phyloP scores from a whole-genome alignment of 2,888 invertebrate species.

The Criorhina ranunculi region DNA sequence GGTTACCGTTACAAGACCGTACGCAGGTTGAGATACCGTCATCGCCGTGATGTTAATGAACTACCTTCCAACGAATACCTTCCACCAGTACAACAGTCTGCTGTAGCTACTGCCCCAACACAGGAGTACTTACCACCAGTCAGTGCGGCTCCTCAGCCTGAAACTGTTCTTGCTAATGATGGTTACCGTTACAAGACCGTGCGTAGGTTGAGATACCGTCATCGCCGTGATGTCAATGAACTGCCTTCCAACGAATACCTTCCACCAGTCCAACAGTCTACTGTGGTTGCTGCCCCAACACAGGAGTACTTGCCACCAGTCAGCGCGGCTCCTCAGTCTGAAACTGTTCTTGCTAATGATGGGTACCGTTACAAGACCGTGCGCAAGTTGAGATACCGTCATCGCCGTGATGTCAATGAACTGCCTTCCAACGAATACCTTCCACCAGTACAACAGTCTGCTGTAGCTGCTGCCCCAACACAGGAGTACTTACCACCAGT shows the following conservation, averaged over 20 bases:
- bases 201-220: constrained; percentile 14
- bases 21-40: constrained; percentile 79
- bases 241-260: constrained; percentile 78
- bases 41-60: constrained; percentile 81
- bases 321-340: constrained; percentile 1
- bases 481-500: constrained; percentile 66
- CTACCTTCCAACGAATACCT: not conserved
- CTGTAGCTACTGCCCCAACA: constrained; percentile 56
- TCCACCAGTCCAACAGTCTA: constrained; percentile 75
- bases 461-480: constrained; percentile 67
- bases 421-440: constrained; percentile 78
- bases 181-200: constrained; percentile 62
- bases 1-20: constrained; percentile 83
- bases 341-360: constrained; percentile 78
- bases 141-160: constrained; percentile 51
- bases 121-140: constrained; percentile 72
- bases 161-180: constrained; percentile 70
- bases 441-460: constrained; percentile 77
- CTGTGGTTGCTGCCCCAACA: constrained; percentile 41
- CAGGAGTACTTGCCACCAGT: constrained; percentile 41
- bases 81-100: constrained; percentile 7
- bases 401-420: constrained; percentile 59
- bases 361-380: constrained; percentile 83
- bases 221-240: constrained; percentile 23
- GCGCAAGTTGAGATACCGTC: constrained; percentile 68